Evolutionary conservation across 2,113 vertebrate species (phyloP).

Genomic region (Charadrius vociferus): DNA sequence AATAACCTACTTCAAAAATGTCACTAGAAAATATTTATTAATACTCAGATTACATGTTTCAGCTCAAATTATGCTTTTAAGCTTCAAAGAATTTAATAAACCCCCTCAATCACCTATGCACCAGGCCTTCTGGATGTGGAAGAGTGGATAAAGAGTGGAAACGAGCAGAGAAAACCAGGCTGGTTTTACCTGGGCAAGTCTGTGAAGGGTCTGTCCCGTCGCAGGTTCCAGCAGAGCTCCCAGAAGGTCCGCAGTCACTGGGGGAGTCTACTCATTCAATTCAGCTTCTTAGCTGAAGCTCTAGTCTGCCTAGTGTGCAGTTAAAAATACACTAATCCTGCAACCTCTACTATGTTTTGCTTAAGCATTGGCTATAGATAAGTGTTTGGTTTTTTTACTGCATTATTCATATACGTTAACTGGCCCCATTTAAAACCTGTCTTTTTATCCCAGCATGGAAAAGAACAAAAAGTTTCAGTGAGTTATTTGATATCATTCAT

Average conservation of each 20-base stretch:
- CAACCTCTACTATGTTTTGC: neutral
- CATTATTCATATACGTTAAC: neutral
- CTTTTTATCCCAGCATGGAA: neutral
- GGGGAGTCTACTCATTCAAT: fast-evolving
- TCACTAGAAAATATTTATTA: neutral
- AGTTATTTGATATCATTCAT: neutral
- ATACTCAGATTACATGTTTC: neutral
- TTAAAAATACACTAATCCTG: neutral
- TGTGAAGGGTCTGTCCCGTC: fast-evolving
- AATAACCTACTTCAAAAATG: neutral
- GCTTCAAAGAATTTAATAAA: neutral
- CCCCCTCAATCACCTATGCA: fast-evolving
- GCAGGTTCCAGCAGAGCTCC: neutral
- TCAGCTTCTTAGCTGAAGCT: neutral
- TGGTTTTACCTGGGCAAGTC: neutral
- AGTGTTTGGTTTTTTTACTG: neutral
- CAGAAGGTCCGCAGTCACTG: neutral
- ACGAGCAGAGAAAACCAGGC: neutral
- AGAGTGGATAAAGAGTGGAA: neutral
- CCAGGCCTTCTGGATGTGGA: neutral
- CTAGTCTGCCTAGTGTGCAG: neutral
- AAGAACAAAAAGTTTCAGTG: neutral
- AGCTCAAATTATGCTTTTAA: neutral
- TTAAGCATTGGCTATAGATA: neutral
- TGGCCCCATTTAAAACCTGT: neutral